A percentile compares a stretch with the other conserved stretches of the same genome.
These are phyloP conservation scores for Apocheima hispidaria DNA, from an alignment of 2,888 invertebrate species.

Conservation along the genomic window DNA sequence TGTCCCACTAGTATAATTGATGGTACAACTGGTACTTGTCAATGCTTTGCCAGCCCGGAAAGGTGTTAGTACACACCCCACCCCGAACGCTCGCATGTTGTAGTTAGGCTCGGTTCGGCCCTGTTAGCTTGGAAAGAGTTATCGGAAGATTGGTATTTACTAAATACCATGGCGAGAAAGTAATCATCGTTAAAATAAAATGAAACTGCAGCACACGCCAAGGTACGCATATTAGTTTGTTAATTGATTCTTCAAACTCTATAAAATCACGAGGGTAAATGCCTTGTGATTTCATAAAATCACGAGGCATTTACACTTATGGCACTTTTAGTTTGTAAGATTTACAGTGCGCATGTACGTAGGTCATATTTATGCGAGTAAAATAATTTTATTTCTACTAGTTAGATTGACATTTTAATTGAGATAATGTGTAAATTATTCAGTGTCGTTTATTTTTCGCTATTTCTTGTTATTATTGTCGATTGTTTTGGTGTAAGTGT, in stretches of 20 bases:
- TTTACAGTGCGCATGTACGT: background rate
- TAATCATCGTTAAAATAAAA: constrained; percentile 52
- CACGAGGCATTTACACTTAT: constrained; percentile 7
- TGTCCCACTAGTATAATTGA: too few species aligned
- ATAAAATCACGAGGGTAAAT: too few species aligned
- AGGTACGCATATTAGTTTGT: background rate
- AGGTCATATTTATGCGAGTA: too few species aligned
- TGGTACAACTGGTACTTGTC: too few species aligned
- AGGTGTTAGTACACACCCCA: too few species aligned
- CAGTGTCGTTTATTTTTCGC: constrained; percentile 10
- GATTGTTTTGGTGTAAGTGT: constrained; percentile 8
- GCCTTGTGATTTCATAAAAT: too few species aligned
- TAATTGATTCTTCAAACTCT: constrained; percentile 22
- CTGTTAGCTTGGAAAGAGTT: too few species aligned
- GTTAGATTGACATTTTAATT: background rate
- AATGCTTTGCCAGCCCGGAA: too few species aligned
- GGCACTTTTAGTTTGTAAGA: background rate
- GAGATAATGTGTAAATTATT: constrained; percentile 13
- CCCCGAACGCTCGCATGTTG: too few species aligned
- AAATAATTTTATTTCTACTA: background rate
- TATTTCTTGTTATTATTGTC: constrained; percentile 9
- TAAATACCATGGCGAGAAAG: constrained; percentile 55
- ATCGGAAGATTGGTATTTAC: constrained; percentile 17
- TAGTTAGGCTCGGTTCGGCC: too few species aligned
- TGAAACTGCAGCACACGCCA: background rate